phyloP scores from a whole-genome alignment of 2,113 vertebrate species.

The Hyperopisus bebe region DNA sequence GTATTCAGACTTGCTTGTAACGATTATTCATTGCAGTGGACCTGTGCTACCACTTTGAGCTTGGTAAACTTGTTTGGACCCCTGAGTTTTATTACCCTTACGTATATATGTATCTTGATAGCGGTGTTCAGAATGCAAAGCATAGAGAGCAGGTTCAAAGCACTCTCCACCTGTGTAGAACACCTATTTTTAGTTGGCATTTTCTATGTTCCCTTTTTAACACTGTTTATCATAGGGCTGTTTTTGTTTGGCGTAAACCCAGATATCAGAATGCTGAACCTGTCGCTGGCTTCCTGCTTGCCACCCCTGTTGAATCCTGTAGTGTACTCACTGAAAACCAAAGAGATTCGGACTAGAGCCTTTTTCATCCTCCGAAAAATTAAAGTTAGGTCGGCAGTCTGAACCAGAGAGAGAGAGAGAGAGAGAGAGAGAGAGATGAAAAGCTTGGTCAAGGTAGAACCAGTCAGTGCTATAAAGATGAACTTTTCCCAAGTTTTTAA shows the following conservation, averaged over 20 bases:
- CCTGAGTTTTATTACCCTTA: conserved; percentile 39
- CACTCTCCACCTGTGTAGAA: conserved; percentile 51
- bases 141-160: conserved; percentile 36
- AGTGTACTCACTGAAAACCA: conserved; percentile 56
- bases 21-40: conserved; percentile 46
- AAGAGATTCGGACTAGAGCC: conserved; percentile 44
- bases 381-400: neutral
- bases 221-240: conserved; percentile 40
- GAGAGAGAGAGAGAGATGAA: neutral
- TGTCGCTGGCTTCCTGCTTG: conserved; percentile 51
- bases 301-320: conserved; percentile 56
- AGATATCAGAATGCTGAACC: conserved; percentile 44
- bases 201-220: conserved; percentile 49
- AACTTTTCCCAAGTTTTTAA: neutral
- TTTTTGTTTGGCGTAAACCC: conserved; percentile 32
- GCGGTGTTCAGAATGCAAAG: conserved; percentile 54
- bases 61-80: conserved; percentile 18
- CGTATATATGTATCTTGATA: conserved; percentile 48
- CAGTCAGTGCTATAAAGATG: neutral
- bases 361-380: conserved; percentile 28
- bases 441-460: neutral
- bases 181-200: conserved; percentile 53
- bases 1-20: conserved; percentile 54
- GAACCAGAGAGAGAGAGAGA: neutral
- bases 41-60: neutral